phyloP scores from a whole-genome alignment of 2,888 invertebrate genomes.

The Biston betularia region DNA sequence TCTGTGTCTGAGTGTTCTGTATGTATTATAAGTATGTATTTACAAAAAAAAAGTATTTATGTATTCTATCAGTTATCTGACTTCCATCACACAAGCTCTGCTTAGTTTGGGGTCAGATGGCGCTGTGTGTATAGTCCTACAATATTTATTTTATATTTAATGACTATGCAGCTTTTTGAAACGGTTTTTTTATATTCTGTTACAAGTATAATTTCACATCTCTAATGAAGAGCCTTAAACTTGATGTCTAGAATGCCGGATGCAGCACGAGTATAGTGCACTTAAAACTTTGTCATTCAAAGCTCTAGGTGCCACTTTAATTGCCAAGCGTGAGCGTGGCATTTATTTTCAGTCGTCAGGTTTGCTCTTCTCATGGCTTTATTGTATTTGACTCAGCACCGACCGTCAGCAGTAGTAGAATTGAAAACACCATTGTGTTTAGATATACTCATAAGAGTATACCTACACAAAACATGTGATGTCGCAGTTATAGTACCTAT shows the following conservation, averaged over 20 bases:
- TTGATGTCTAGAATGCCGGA: background rate
- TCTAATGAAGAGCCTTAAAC: background rate
- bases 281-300: constrained; percentile 11
- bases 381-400: constrained; percentile 3
- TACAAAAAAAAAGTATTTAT: too few species aligned
- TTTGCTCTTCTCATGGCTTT: constrained; percentile 3
- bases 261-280: constrained; percentile 1
- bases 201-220: too few species aligned
- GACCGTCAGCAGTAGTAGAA: background rate
- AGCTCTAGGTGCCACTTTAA: constrained; percentile 7
- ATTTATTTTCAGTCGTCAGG: constrained; percentile 18
- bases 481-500: background rate
- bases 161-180: too few species aligned
- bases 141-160: too few species aligned
- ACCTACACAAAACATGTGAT: background rate
- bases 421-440: background rate
- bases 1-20: too few species aligned
- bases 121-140: too few species aligned
- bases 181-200: too few species aligned
- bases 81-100: too few species aligned
- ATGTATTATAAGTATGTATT: too few species aligned
- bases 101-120: too few species aligned
- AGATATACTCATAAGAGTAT: background rate
- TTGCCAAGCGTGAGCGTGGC: constrained; percentile 5
- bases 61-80: too few species aligned